These are phyloP conservation scores for Tenthredo livida DNA, from an alignment of 2,888 invertebrate species.

Conservation along the genomic window DNA sequence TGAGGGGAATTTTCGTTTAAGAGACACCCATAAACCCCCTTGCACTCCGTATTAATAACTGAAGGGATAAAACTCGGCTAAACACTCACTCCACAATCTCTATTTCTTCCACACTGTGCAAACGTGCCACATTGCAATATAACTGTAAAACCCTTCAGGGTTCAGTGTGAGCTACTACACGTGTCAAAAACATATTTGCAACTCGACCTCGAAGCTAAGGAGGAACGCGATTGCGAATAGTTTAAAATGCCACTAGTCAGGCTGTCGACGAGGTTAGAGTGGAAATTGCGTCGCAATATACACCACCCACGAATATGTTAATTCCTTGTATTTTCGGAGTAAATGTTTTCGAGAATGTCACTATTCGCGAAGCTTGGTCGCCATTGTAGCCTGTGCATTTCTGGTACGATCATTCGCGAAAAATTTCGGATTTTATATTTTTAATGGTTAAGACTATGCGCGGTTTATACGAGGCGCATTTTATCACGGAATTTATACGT, in stretches of 20 bases:
- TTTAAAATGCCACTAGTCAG: conserved; percentile 50
- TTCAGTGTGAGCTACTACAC: conserved; percentile 76
- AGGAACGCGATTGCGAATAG: conserved; percentile 41
- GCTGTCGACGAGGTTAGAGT: conserved; percentile 66
- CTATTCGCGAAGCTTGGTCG: conserved; percentile 75
- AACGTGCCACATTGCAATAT: conserved; percentile 79
- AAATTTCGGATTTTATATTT: conserved; percentile 50
- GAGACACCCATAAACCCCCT: not conserved
- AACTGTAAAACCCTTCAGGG: conserved; percentile 79
- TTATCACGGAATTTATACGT: not conserved
- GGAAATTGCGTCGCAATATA: conserved; percentile 71
- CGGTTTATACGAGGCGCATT: not conserved
- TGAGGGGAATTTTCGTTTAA: not conserved
- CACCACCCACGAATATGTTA: conserved; percentile 67
- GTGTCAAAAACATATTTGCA: conserved; percentile 76
- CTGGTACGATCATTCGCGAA: conserved; percentile 66
- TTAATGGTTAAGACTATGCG: conserved; percentile 7
- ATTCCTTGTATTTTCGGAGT: conserved; percentile 64
- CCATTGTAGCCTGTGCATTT: conserved; percentile 74
- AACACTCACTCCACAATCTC: conserved; percentile 52
- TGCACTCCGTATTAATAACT: conserved; percentile 2
- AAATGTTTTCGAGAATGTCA: conserved; percentile 74
- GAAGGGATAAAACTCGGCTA: conserved; percentile 18
- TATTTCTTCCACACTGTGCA: conserved; percentile 66
- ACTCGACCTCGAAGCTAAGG: conserved; percentile 45